phyloP scores from a whole-genome alignment of 2,113 vertebrate genomes.

The Lipophrys pholis region DNA sequence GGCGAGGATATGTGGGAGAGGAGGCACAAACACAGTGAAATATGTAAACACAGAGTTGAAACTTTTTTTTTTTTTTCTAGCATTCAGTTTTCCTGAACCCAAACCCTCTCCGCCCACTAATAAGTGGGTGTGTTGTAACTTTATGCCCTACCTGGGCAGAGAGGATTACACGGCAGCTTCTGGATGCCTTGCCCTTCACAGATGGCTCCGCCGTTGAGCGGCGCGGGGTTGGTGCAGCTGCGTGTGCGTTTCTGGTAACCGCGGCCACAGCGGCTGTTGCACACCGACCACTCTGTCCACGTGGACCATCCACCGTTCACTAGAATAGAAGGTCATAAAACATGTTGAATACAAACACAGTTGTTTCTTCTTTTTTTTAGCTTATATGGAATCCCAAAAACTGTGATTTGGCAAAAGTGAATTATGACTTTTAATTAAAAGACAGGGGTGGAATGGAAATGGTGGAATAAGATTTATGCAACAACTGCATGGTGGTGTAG shows the following conservation, averaged over 20 bases:
- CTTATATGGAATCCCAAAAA: not conserved
- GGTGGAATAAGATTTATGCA: too few relatives aligned
- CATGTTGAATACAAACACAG: not conserved
- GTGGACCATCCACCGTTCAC: slow-evolving; percentile 97
- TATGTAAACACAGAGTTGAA: slow-evolving; percentile 57
- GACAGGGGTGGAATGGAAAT: too few relatives aligned
- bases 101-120: slow-evolving; percentile 21
- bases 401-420: too few relatives aligned
- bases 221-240: slow-evolving; percentile 96
- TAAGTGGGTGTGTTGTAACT: slow-evolving; percentile 4
- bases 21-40: slow-evolving; percentile 54
- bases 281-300: slow-evolving; percentile 96
- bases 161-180: slow-evolving; percentile 92
- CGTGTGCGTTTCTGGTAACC: slow-evolving; percentile 94
- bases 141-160: slow-evolving; percentile 90
- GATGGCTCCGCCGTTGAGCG: slow-evolving; percentile 92
- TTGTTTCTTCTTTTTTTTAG: not conserved
- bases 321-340: slow-evolving; percentile 55
- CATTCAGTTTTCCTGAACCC: slow-evolving; percentile 33
- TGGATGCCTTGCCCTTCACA: slow-evolving; percentile 95
- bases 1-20: slow-evolving; percentile 42
- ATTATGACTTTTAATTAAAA: too few relatives aligned
- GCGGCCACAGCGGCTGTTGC: slow-evolving; percentile 93
- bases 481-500: too few relatives aligned
- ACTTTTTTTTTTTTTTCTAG: slow-evolving; percentile 26